These are phyloP conservation scores for Nothura maculosa DNA, from an alignment of 2,797 vertebrate genomes.

Conservation along the genomic window DNA sequence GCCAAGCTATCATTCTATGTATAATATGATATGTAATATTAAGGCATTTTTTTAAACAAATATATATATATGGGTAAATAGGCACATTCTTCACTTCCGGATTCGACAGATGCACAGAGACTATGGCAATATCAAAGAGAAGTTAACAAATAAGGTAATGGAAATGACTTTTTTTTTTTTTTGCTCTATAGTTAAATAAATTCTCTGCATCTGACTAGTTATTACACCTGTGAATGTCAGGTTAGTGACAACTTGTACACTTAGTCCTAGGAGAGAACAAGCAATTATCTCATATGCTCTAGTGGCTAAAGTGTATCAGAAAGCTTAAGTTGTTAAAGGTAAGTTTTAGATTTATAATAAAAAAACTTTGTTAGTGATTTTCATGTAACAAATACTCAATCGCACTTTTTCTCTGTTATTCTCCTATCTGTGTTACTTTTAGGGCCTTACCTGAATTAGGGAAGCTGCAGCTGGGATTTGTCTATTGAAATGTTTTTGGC, in stretches of 20 bases:
- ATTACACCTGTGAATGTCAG: not conserved
- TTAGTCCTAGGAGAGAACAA: not conserved
- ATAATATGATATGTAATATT: not conserved
- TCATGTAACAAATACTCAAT: not conserved
- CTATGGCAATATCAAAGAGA: not conserved
- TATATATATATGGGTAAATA: not conserved
- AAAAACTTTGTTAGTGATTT: not conserved
- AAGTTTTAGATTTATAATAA: not conserved
- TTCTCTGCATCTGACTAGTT: not conserved
- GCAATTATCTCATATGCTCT: not conserved
- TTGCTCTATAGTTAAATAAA: not conserved
- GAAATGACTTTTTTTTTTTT: not conserved
- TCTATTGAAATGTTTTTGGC: conserved; percentile 87
- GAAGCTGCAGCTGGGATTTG: conserved; percentile 86
- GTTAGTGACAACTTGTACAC: not conserved
- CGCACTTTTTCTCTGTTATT: not conserved
- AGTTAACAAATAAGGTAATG: not conserved
- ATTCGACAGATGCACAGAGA: not conserved
- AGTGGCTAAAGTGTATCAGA: not conserved
- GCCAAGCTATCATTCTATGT: not conserved
- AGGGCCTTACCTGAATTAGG: conserved; percentile 77
- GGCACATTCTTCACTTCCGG: not conserved
- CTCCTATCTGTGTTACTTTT: not conserved
- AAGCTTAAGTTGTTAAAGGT: not conserved
- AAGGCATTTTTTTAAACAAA: not conserved